Percentiles rank a stretch among this genome's conserved stretches.
These are phyloP conservation scores for Sesamia inferens DNA, from an alignment of 2,888 invertebrate genomes.

Conservation along the genomic window DNA sequence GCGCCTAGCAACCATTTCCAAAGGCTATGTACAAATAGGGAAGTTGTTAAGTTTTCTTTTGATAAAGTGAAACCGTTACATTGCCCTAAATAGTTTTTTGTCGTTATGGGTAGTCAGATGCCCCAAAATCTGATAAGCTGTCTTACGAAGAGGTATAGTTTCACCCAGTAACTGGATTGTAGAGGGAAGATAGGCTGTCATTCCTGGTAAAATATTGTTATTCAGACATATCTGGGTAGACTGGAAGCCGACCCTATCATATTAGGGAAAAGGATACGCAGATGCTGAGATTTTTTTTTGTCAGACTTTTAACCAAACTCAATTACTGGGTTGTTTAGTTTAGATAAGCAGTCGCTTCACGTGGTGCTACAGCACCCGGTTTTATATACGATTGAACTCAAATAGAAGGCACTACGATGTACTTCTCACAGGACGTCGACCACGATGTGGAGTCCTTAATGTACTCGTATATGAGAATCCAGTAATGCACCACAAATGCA, in stretches of 20 bases:
- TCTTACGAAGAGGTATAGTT: neutral
- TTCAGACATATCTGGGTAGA: neutral
- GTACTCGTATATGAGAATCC: neutral
- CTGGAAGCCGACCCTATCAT: too few relatives aligned
- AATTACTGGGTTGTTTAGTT: too few relatives aligned
- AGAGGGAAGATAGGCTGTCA: neutral
- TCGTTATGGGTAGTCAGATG: neutral
- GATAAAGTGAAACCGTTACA: neutral
- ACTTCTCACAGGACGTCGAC: neutral
- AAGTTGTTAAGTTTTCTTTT: neutral
- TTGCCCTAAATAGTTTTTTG: neutral
- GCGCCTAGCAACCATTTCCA: slow-evolving; percentile 7
- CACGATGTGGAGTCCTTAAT: neutral
- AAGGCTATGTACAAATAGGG: neutral
- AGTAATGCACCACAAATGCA: slow-evolving; percentile 8
- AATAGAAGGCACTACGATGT: neutral
- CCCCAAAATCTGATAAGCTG: too few relatives aligned
- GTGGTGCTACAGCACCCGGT: too few relatives aligned
- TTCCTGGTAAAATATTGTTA: neutral
- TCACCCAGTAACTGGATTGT: neutral
- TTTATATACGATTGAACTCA: neutral
- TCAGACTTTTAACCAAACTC: too few relatives aligned
- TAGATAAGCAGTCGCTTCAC: too few relatives aligned
- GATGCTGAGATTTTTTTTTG: too few relatives aligned
- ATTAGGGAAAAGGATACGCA: too few relatives aligned